Base-by-base conservation (phyloP, 2,888 invertebrate genomes). In the Sericinus montela region DNA sequence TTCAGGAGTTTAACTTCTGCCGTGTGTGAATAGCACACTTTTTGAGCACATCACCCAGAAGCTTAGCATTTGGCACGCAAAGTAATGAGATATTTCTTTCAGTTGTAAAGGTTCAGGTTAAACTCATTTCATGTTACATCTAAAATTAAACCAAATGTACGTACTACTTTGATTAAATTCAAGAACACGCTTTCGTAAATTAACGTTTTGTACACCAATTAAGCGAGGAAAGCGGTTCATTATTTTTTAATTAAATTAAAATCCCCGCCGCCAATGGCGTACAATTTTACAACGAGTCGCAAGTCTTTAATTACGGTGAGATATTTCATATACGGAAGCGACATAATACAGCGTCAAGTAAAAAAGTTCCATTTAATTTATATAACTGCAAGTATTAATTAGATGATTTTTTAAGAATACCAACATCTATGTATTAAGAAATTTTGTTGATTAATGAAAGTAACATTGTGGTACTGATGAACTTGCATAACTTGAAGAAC, bases 191-290 rank as follows among this genome's bases (percentile, higher is more conserved):
- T 48, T 28, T 15, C 9, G 25, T 14, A 43, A 48, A 48, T 48
- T 43, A 48, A 48, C 48, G 48, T 48, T 43, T 48, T 43, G 48
- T 48, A 43, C 43, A 42, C 42, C 37, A 43, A 48, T 48, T 43
- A 43, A 38, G 43, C 42, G 43, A 23, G 32, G 43, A 32, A 32
- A 53, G 53, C 50, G 36, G 48, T 48, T 57, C 57, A 62, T 69
- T 63, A 62, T 62, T 67, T 66, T 65, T 65, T 63, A 63, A 68
- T 67, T 67, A 60, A 65, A 68, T 64, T 59, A 56, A 57, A 62
- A 48, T 50, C 54, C 36, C 51, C 52, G 50, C 51, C 48, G 49
- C 51, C 42, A 44, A 25, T 51, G 36, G 36, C 19, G 47, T 38
- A 15, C 13, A 44, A 48, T 11, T 35, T 48, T 40, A 45, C 32